These are phyloP conservation scores for Mixornis gularis DNA, from an alignment of 2,113 vertebrate species.

Conservation along the genomic window DNA sequence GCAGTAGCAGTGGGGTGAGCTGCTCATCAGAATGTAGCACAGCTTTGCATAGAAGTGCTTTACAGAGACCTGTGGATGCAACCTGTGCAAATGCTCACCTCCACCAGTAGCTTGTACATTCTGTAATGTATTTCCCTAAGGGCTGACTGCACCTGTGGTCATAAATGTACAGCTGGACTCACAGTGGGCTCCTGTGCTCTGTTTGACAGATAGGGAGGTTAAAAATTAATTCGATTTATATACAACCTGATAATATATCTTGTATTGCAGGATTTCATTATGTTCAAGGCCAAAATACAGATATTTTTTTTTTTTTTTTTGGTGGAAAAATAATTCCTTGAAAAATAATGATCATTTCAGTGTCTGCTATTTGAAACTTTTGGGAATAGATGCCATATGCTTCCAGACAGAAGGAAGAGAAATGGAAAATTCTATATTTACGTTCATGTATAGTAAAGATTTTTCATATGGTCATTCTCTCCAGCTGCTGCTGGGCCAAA, in stretches of 20 bases:
- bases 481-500: conserved; percentile 17
- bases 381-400: background rate
- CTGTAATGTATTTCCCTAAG: background rate
- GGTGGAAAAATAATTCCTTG: background rate
- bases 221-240: background rate
- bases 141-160: background rate
- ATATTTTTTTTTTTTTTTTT: too few relatives aligned
- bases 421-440: conserved; percentile 40
- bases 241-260: background rate
- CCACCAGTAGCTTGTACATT: background rate
- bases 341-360: background rate
- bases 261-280: background rate
- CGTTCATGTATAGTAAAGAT: background rate
- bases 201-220: background rate
- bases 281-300: background rate
- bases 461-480: conserved; percentile 10
- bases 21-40: background rate
- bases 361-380: conserved; percentile 1
- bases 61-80: background rate
- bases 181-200: background rate
- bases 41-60: background rate
- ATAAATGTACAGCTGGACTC: background rate
- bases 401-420: conserved; percentile 2
- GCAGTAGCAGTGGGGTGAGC: background rate
- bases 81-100: background rate